phyloP scores from a whole-genome alignment of 1,140 invertebrate species.

The Ylistrum balloti region DNA sequence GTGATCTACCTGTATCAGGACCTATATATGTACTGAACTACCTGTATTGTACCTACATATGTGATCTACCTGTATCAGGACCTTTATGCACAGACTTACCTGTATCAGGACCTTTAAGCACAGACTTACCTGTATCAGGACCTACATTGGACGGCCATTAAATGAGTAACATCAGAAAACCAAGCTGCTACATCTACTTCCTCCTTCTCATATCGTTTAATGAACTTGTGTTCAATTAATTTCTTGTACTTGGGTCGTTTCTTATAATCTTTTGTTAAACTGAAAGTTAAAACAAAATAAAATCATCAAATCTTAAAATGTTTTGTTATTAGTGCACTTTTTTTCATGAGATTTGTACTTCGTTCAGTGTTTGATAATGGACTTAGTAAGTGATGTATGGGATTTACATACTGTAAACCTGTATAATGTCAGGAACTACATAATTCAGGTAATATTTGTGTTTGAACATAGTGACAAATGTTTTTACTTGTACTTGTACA shows the following conservation, averaged over 20 bases:
- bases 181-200: constrained; percentile 79
- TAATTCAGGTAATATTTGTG: too few species aligned
- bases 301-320: background rate
- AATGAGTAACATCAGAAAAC: constrained; percentile 75
- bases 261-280: constrained; percentile 96
- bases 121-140: constrained; percentile 41
- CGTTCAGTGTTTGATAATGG: too few species aligned
- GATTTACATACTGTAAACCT: too few species aligned
- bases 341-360: too few species aligned
- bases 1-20: background rate
- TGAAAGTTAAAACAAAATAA: constrained; percentile 84
- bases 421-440: too few species aligned
- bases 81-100: background rate
- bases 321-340: too few species aligned
- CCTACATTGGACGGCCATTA: constrained; percentile 56
- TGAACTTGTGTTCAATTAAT: constrained; percentile 86
- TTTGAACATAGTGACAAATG: too few species aligned
- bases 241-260: constrained; percentile 96
- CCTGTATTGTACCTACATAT: constrained; percentile 39
- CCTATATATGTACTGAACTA: background rate
- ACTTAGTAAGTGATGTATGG: too few species aligned
- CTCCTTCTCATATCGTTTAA: constrained; percentile 76
- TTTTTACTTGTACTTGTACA: too few species aligned
- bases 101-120: background rate
- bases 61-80: background rate